phyloP scores from a whole-genome alignment of 2,888 invertebrate species.

The Caenorhabditis sinica region DNA sequence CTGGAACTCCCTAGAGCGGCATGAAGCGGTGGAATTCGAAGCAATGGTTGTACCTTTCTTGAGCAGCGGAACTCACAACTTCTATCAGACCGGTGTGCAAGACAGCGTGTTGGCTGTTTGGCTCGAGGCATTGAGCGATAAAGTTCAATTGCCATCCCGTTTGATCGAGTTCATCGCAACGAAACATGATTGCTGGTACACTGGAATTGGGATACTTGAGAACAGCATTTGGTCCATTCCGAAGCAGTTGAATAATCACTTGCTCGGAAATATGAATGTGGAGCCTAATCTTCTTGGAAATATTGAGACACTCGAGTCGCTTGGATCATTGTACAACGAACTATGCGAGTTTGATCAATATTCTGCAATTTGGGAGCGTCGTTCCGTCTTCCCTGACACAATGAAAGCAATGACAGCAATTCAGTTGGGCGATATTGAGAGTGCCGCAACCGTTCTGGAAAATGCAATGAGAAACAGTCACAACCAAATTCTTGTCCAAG shows the following conservation, averaged over 20 bases:
- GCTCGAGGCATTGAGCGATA: constrained; percentile 63
- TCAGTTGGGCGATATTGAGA: constrained; percentile 65
- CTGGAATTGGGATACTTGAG: constrained; percentile 67
- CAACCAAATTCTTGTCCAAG: background rate
- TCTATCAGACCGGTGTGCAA: constrained; percentile 41
- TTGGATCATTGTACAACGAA: constrained; percentile 94
- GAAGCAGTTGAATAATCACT: constrained; percentile 45
- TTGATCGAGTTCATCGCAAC: constrained; percentile 68
- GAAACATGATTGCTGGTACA: constrained; percentile 71
- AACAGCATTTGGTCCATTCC: constrained; percentile 32
- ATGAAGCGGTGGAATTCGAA: constrained; percentile 49
- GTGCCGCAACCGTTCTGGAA: constrained; percentile 53
- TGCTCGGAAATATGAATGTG: constrained; percentile 8
- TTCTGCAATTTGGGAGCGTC: constrained; percentile 96
- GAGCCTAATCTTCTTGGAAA: background rate
- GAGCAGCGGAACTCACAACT: constrained; percentile 66
- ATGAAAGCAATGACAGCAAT: constrained; percentile 46
- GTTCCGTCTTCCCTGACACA: constrained; percentile 94
- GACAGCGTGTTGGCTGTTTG: constrained; percentile 68
- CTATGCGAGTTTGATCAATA: constrained; percentile 97
- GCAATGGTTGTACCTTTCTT: constrained; percentile 61
- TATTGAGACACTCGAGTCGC: constrained; percentile 84
- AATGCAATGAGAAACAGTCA: constrained; percentile 32
- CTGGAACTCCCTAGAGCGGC: constrained; percentile 37
- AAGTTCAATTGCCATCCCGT: constrained; percentile 55